Conservation (phyloP, 1,140 invertebrate species). For the Neoseiulus cucumeris region DNA sequence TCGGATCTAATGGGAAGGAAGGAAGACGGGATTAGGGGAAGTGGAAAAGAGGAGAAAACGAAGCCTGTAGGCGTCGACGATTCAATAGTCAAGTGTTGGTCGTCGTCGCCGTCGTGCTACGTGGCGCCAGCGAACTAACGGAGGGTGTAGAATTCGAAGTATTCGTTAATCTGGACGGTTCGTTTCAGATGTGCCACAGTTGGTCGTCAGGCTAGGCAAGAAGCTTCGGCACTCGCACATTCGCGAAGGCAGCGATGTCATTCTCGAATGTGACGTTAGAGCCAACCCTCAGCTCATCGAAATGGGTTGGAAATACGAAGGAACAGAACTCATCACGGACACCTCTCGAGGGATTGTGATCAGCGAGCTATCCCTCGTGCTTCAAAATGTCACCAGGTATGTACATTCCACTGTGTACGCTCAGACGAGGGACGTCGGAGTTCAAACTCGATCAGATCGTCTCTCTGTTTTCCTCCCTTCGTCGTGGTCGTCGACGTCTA, state of each 20-base stretch:
- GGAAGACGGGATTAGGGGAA: too few species aligned
- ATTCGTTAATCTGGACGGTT: neutral
- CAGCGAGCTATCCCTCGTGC: slow-evolving; percentile 46
- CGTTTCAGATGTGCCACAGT: slow-evolving; percentile 21
- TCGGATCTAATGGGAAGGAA: too few species aligned
- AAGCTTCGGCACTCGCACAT: slow-evolving; percentile 23
- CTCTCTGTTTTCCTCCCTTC: too few species aligned
- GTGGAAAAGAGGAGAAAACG: too few species aligned
- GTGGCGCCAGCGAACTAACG: too few species aligned
- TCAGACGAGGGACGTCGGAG: slow-evolving; percentile 57
- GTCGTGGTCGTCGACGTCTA: too few species aligned
- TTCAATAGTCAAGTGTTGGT: too few species aligned
- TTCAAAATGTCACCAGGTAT: slow-evolving; percentile 24
- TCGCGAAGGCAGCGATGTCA: slow-evolving; percentile 55
- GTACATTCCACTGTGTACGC: slow-evolving; percentile 68
- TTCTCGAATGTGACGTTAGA: slow-evolving; percentile 70
- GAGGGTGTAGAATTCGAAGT: too few species aligned
- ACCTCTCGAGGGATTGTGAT: slow-evolving; percentile 53
- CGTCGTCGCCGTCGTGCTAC: too few species aligned
- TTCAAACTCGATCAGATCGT: slow-evolving; percentile 44
- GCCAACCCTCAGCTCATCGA: slow-evolving; percentile 61
- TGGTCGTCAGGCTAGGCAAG: slow-evolving; percentile 20
- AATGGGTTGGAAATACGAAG: slow-evolving; percentile 61
- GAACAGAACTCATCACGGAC: slow-evolving; percentile 47
- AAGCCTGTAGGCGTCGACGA: too few species aligned